Base-by-base conservation (phyloP, 1,140 invertebrate species). In the Drosophila sucinea region DNA sequence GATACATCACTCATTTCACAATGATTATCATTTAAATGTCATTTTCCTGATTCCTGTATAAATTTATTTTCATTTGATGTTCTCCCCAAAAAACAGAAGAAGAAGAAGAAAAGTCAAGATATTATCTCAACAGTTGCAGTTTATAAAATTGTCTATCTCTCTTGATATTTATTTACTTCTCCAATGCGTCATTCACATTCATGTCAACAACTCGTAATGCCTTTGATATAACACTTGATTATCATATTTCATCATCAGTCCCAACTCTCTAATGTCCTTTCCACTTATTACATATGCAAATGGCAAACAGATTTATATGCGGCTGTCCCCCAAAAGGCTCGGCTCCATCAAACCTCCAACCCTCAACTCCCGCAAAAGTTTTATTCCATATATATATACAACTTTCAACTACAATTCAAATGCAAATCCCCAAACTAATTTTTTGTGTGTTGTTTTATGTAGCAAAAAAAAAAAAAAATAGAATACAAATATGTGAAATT, bases 391-490 rank as follows among this genome's bases (percentile, higher is more conserved):
- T 11, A 38, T 47, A 51, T 27, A 51, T 23, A 47, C 51, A 81
- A 84, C 73, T 83, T 77, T 83, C 6, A 41, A 40, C 56, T 47
- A 40, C 67, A 40, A 85, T 86, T 85, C 79, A 89, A 83, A 89
- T 90, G 82, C 77, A 90, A 90, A 87, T 90, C 77, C 87, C 87
- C 73, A 81, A 90, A 83, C 87, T 81, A 90, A 90, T 90, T 90
- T 89, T 58, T 83, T 77, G 35, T 27, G 44, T 51, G 44, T 51
- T 79, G 77, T 84, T 61, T 57, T 33, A 57, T 23, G n/a, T 32
- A 57, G 44, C 44, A 32, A 33, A 56, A 56, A 30, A 11, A 1
- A 6, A 1, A 25, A 51, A 51, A 10, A 51, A 51, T 4, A 10
- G 7, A 51, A 27, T 0, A 6, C 23, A 38, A 40, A 72, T 77